Evolutionary conservation across 2,888 invertebrate species (phyloP), one percentile per base, ranked within the genome.

Genomic region (Dynastes maya): DNA sequence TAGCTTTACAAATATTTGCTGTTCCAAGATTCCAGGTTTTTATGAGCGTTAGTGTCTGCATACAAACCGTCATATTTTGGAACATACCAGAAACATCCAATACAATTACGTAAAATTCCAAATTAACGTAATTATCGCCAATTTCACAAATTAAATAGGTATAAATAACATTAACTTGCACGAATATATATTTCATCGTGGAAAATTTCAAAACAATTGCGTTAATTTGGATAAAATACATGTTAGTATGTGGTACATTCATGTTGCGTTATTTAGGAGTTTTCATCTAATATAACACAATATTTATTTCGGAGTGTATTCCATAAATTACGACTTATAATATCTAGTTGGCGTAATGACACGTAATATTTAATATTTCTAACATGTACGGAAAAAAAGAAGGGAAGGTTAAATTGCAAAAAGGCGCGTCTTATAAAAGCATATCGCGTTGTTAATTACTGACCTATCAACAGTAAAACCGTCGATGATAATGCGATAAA

Each of bases 361-460:
- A 58, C 22, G 55, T 58, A 22, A 58, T 58, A 58, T 27, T 16
- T 58, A 22, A 58, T 58, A 58, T 27, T 16, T 58, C 55, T 58
- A 58, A 22, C 55, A 58, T 58, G 3, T 16, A 16, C 8, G 6
- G n/a, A 16, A 53, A 58, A 58, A 58, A 58, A 55, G 9, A 45
- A 45, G 8, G 8, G 45, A 58, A 58, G 55, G 22, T 58, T 58
- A 22, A 22, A 0, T 58, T 58, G 22, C 22, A 22, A 9, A 22
- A 22, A 58, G 55, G 55, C 55, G 16, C n/a, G 55, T 11, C 9
- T 8, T 8, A 11, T 58, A 22, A 58, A 16, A 58, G 27, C 22
- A 9, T 58, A 58, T 58, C 22, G 22, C 16, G 53, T 37, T 53
- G 53, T 53, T 58, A 58, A 22, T 58, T 58, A 27, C 55, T 58